Conservation (phyloP, 2,113 vertebrate species). For the Geococcyx californianus region DNA sequence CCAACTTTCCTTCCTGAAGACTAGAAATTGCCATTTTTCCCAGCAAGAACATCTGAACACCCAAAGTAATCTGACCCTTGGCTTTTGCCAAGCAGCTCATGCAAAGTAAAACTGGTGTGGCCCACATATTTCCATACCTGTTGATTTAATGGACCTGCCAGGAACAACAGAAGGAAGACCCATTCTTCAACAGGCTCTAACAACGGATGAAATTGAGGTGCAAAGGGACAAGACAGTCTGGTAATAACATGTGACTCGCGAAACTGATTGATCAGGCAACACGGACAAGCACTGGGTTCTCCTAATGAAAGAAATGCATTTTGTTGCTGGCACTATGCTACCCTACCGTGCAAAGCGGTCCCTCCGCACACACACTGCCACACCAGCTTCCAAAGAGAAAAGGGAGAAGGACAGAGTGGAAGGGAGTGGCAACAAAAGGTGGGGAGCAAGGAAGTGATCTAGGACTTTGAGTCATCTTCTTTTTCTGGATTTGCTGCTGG, state of each 20-base stretch:
- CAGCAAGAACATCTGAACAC: neutral
- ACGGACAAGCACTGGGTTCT: neutral
- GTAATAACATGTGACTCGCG: neutral
- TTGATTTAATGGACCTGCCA: neutral
- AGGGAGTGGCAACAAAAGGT: neutral
- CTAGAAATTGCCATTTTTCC: neutral
- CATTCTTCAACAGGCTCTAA: neutral
- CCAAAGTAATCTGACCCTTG: neutral
- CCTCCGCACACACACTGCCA: rapidly evolving
- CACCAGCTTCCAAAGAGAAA: neutral
- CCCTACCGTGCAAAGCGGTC: neutral
- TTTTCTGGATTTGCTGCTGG: neutral
- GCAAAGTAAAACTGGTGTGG: neutral
- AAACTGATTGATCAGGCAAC: neutral
- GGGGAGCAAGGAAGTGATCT: neutral
- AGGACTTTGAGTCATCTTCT: neutral
- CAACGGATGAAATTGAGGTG: neutral
- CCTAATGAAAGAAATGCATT: neutral
- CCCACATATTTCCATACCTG: neutral
- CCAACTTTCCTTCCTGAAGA: slow-evolving; percentile 23
- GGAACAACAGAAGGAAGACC: neutral
- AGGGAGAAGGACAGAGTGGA: neutral
- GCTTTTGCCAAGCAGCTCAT: neutral
- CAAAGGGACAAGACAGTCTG: neutral
- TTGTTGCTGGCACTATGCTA: neutral